A percentile compares a stretch with the other conserved stretches of the same genome.
These are phyloP conservation scores for Eudasyphora cyanicolor DNA, from an alignment of 2,888 invertebrate species.

Conservation along the genomic window DNA sequence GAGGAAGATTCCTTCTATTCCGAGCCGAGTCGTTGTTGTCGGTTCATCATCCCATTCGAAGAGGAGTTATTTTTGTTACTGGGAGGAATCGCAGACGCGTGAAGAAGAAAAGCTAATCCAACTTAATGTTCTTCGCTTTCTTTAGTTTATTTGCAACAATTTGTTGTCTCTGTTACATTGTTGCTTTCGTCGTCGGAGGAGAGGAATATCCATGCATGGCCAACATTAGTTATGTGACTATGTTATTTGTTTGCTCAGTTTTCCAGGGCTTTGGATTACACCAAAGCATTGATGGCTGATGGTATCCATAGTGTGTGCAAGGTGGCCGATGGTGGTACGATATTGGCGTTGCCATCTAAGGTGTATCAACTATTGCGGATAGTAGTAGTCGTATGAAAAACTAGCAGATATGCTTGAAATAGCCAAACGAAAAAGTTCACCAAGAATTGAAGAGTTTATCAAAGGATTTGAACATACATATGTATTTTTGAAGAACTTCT, in stretches of 20 bases:
- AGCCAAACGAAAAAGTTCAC: not conserved
- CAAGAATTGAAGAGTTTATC: not conserved
- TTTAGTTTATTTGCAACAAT: conserved; percentile 62
- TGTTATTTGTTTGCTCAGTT: conserved; percentile 33
- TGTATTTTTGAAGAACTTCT: not conserved
- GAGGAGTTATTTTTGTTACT: not conserved
- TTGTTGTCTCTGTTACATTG: conserved; percentile 63
- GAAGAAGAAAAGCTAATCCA: conserved; percentile 56
- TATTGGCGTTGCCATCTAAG: conserved; percentile 29
- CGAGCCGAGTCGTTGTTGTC: not conserved
- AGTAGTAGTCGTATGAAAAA: not conserved
- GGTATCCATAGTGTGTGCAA: not conserved
- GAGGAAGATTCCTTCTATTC: not conserved
- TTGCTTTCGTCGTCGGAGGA: conserved; percentile 36
- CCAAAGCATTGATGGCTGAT: not conserved
- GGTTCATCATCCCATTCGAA: conserved; percentile 12
- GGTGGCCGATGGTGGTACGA: not conserved
- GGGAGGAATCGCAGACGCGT: not conserved
- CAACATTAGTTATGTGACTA: conserved; percentile 61
- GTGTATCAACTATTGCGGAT: conserved; percentile 26
- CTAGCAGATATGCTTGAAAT: not conserved
- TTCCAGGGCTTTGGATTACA: not conserved
- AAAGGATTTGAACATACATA: not conserved
- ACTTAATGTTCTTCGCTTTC: conserved; percentile 60
- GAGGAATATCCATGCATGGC: conserved; percentile 51